These are phyloP conservation scores for Gallinago paraguaiae DNA, from an alignment of 2,113 vertebrate species.

Conservation along the genomic window DNA sequence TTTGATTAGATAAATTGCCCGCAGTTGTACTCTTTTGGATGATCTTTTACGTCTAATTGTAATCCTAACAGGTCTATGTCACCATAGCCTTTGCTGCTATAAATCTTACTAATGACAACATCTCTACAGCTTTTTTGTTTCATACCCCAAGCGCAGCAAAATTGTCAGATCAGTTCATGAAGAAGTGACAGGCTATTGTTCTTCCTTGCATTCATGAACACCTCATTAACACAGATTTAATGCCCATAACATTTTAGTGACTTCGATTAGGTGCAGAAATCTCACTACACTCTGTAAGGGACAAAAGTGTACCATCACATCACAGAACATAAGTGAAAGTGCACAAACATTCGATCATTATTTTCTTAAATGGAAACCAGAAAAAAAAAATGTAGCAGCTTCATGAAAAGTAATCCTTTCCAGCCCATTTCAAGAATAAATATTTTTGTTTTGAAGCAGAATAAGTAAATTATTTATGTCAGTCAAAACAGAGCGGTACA, in stretches of 20 bases:
- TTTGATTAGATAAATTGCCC: conserved; percentile 38
- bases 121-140: conserved; percentile 55
- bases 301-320: neutral
- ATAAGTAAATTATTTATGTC: conserved; percentile 62
- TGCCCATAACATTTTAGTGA: conserved; percentile 36
- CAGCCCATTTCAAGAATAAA: conserved; percentile 29
- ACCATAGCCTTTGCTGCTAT: conserved; percentile 31
- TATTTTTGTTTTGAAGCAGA: conserved; percentile 44
- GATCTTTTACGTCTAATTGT: conserved; percentile 58
- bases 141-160: conserved; percentile 58
- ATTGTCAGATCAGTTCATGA: conserved; percentile 65
- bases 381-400: neutral
- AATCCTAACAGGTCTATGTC: conserved; percentile 54
- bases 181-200: conserved; percentile 70
- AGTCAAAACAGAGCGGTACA: conserved; percentile 43
- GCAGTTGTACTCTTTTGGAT: neutral
- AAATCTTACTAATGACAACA: conserved; percentile 63
- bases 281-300: neutral
- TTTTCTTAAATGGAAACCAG: conserved; percentile 7
- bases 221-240: conserved; percentile 70
- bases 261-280: conserved; percentile 26
- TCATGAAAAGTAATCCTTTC: neutral
- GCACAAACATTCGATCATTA: neutral
- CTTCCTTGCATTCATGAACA: conserved; percentile 58
- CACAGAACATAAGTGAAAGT: neutral